phyloP scores from a whole-genome alignment of 2,797 vertebrate species.

The Phataginus tetradactyla region DNA sequence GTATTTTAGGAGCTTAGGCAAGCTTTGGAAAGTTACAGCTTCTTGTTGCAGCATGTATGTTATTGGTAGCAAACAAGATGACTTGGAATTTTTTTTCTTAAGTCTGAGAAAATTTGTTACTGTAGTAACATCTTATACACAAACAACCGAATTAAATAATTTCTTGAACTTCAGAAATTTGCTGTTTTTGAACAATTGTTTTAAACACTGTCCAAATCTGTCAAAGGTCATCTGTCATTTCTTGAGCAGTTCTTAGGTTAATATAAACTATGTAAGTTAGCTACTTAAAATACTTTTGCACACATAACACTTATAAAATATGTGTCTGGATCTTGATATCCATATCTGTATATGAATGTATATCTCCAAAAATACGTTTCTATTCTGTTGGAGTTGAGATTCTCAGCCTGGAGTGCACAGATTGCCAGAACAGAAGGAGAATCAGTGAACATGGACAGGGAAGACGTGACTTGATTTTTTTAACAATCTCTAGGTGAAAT shows the following conservation, averaged over 20 bases:
- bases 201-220: constrained; percentile 88
- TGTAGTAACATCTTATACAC: not conserved
- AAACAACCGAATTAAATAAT: not conserved
- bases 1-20: not conserved
- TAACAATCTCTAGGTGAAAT: not conserved
- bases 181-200: constrained; percentile 87
- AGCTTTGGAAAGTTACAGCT: not conserved
- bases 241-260: constrained; percentile 87
- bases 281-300: constrained; percentile 84
- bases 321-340: constrained; percentile 78
- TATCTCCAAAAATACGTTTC: constrained; percentile 64
- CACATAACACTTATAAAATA: constrained; percentile 79
- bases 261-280: constrained; percentile 91
- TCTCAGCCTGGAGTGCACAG: not conserved
- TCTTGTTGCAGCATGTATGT: not conserved
- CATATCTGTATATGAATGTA: not conserved
- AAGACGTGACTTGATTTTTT: not conserved
- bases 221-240: constrained; percentile 93
- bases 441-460: not conserved
- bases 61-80: not conserved
- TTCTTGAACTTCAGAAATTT: constrained; percentile 81
- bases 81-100: not conserved
- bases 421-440: not conserved
- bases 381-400: constrained; percentile 57
- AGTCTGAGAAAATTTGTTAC: not conserved